Evolutionary conservation across 2,113 vertebrate species (phyloP).

Genomic region (Dicerorhinus sumatrensis): DNA sequence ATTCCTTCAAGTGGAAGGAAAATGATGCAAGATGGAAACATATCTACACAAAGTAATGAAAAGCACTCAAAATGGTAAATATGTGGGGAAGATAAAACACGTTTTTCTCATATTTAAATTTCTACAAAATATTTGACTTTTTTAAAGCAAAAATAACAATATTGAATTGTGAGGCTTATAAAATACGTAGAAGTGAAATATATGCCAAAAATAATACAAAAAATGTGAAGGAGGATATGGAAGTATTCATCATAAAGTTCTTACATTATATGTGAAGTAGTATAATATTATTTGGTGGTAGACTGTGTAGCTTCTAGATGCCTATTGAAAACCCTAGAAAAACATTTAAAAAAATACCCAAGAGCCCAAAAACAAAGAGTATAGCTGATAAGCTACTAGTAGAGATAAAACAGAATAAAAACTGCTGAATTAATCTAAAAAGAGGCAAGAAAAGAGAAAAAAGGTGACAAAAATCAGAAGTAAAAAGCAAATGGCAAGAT

Average conservation of each 20-base stretch:
- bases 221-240: not conserved
- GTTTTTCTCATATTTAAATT: conserved; percentile 21
- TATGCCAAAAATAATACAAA: not conserved
- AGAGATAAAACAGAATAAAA: not conserved
- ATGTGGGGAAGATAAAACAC: not conserved
- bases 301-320: not conserved
- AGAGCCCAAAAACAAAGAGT: not conserved
- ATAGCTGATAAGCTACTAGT: not conserved
- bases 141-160: not conserved
- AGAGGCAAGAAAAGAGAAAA: not conserved
- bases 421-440: not conserved
- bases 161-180: not conserved
- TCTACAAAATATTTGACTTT: not conserved
- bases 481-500: not conserved
- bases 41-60: not conserved
- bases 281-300: not conserved
- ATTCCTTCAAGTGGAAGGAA: not conserved
- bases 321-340: not conserved
- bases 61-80: not conserved
- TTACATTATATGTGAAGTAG: not conserved
- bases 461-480: not conserved
- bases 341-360: not conserved
- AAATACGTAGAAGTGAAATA: not conserved
- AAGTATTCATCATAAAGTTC: not conserved
- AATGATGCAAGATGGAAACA: not conserved